Evolutionary conservation across 2,113 vertebrate species (phyloP).

Genomic region (Harpagus bidentatus): DNA sequence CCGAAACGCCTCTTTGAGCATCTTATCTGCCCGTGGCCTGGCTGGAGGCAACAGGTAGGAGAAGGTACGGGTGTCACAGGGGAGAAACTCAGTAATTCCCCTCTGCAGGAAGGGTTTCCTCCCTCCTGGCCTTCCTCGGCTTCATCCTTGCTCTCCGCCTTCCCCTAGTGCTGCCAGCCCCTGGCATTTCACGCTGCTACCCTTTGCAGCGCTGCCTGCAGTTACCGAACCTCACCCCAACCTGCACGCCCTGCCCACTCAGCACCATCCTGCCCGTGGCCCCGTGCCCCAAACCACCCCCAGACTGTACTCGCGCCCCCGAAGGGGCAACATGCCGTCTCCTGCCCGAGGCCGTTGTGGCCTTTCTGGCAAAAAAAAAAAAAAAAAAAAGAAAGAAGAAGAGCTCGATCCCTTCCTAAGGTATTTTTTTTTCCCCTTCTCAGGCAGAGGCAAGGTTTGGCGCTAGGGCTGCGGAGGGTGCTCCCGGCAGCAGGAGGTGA

Average conservation of each 20-base stretch:
- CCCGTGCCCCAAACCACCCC: background rate
- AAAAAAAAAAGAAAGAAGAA: too few species aligned
- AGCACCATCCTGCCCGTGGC: background rate
- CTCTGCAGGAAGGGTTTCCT: background rate
- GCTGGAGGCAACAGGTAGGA: background rate
- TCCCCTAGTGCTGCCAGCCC: background rate
- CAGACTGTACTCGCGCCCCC: accelerated
- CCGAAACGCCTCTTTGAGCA: background rate
- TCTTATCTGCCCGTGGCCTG: background rate
- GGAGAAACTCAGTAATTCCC: background rate
- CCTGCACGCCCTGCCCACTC: background rate
- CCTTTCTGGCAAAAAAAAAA: background rate
- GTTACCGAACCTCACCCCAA: background rate
- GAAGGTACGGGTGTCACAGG: background rate
- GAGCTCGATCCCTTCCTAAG: background rate
- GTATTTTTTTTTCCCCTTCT: background rate
- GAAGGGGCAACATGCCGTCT: accelerated
- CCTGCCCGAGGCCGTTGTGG: background rate
- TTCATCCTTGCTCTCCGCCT: background rate
- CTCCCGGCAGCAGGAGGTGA: background rate
- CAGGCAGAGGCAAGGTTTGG: background rate
- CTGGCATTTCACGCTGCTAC: background rate
- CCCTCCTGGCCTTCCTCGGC: background rate
- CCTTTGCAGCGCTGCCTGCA: background rate
- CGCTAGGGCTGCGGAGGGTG: background rate